phyloP scores from a whole-genome alignment of 2,888 invertebrate species.

The Andrena chrysosceles region DNA sequence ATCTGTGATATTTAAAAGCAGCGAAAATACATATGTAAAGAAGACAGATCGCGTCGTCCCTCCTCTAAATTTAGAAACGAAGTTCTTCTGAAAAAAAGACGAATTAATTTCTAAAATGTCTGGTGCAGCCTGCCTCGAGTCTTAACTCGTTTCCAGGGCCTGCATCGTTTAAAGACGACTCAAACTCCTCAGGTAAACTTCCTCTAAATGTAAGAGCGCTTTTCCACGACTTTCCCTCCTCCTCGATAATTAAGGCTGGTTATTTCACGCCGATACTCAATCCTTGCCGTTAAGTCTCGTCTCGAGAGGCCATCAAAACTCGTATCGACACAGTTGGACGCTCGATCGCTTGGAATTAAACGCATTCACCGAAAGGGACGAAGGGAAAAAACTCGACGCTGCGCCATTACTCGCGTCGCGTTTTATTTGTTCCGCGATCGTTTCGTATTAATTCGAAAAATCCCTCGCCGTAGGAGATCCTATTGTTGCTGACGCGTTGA shows the following conservation, averaged over 20 bases:
- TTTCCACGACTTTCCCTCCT: background rate
- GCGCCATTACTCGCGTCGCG: conserved; percentile 3
- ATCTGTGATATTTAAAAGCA: too few relatives aligned
- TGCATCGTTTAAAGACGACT: background rate
- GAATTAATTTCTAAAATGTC: conserved; percentile 31
- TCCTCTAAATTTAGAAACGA: background rate
- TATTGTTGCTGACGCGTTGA: background rate
- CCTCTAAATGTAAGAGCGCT: conserved; percentile 29
- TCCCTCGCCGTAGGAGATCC: background rate
- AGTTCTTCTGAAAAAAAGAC: background rate
- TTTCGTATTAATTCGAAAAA: conserved; percentile 11
- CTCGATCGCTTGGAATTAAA: conserved; percentile 48
- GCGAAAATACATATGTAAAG: background rate
- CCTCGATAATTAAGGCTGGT: conserved; percentile 28
- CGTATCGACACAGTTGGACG: conserved; percentile 38
- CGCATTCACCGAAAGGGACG: conserved; percentile 5
- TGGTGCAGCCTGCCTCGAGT: background rate
- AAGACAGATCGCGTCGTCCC: background rate
- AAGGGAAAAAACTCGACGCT: background rate
- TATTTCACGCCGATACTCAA: conserved; percentile 8
- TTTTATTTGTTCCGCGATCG: conserved; percentile 6
- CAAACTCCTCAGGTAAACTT: conserved; percentile 1
- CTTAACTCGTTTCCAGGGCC: background rate
- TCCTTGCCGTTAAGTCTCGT: background rate
- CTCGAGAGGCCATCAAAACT: conserved; percentile 31